These are phyloP conservation scores for Caracal caracal DNA, from an alignment of 2,113 vertebrate species.

Conservation along the genomic window DNA sequence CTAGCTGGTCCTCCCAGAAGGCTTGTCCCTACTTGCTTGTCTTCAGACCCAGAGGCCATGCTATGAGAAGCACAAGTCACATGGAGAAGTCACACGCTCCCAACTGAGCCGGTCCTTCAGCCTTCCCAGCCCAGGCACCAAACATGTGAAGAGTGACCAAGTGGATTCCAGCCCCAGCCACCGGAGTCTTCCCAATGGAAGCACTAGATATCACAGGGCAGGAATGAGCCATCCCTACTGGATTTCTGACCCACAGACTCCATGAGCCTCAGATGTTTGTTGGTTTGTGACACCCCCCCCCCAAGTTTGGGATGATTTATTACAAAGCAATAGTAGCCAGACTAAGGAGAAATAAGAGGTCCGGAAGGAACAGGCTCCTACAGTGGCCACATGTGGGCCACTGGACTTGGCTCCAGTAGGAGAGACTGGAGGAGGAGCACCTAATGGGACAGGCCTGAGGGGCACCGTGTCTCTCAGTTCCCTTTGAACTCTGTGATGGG, in stretches of 20 bases:
- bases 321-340: neutral
- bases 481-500: neutral
- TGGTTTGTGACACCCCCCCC: neutral
- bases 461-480: neutral
- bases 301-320: neutral
- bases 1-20: neutral
- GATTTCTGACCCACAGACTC: neutral
- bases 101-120: neutral
- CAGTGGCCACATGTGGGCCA: accelerated
- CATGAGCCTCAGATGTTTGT: neutral
- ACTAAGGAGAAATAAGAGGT: neutral
- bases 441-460: neutral
- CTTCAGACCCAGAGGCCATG: neutral
- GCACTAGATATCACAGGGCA: accelerated
- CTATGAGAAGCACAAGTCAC: neutral
- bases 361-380: neutral
- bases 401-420: neutral
- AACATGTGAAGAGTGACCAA: neutral
- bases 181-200: neutral
- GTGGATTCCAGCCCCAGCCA: neutral
- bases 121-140: neutral
- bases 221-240: no score
- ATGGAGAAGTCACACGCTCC: neutral
- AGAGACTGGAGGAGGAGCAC: no score
- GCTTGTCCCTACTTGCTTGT: neutral